phyloP scores from a whole-genome alignment of 2,797 vertebrate genomes.

The Melanotaenia nigrans region DNA sequence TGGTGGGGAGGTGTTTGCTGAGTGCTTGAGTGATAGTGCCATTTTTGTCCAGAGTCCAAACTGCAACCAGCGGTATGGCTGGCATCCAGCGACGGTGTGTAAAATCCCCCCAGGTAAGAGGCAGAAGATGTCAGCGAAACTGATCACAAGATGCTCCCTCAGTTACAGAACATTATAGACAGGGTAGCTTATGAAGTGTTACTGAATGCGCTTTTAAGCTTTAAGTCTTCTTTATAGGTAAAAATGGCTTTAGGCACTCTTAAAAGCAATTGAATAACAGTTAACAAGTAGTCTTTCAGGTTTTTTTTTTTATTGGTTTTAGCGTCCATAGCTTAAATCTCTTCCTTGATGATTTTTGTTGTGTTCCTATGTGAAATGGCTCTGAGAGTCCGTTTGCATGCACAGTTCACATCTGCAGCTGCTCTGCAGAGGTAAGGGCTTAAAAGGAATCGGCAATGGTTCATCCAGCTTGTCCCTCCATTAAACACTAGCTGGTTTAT shows the following conservation, averaged over 20 bases:
- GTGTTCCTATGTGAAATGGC: background rate
- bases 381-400: background rate
- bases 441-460: background rate
- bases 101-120: conserved; percentile 96
- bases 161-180: background rate
- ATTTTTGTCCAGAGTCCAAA: conserved; percentile 99
- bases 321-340: background rate
- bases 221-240: background rate
- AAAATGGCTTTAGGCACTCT: background rate
- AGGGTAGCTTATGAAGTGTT: background rate
- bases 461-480: background rate
- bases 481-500: background rate
- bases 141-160: too few relatives aligned
- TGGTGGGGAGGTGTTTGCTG: conserved; percentile 98
- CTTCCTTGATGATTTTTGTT: background rate
- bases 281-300: background rate
- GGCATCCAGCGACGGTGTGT: conserved; percentile 99
- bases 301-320: background rate
- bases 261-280: background rate
- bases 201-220: background rate
- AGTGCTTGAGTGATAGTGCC: conserved; percentile 98
- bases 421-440: background rate
- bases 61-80: conserved; percentile 99
- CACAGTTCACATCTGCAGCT: background rate
- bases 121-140: background rate